Evolutionary conservation across 2,113 vertebrate species (phyloP), one percentile per base, ranked within the genome.

Genomic region (Hystrix cristata): DNA sequence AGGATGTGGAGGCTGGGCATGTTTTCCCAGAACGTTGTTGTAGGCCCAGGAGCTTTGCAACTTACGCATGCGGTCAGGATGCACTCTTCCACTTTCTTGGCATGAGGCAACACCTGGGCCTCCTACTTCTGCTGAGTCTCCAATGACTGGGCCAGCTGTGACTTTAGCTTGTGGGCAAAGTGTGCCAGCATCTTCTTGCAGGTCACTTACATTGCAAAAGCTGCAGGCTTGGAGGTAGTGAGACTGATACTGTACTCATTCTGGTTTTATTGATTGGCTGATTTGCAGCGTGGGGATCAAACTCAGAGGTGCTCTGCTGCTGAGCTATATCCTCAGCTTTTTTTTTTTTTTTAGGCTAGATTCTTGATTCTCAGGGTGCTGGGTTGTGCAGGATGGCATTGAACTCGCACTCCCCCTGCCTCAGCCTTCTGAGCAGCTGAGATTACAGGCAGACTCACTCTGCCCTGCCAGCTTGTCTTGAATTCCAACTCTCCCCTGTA

Each of bases 51-150:
- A 0, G 1, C 16, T 43, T 3, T 19, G 16, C 19, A 27, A 27
- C 8, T 51, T 43, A 79, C 60, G n/a, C 5, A 4, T 31, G 0
- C 0, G 7, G 83, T 65, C 7, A 1, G 19, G 71, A 27, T 46
- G 78, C 55, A 19, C 69, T n/a, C 34, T 16, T 38, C 95, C 72
- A 43, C n/a, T 14, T 72, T 87, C 34, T 65, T 34, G 29, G 48
- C 34, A 25, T 11, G 2, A 80, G 84, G 80, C 1, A 62, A 34
- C 16, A 23, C 8, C 60, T 43, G 31, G 74, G 29, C 5, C 55
- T 53, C 27, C 38, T 25, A 0, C 53, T 31, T 11, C 27, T 7
- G 27, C 11, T 0, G 0, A 29, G 2, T 76, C 16, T 85, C 27
- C 38, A 38, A 38, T 38, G 38, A 2, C 38, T 38, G 38, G 38